Evolutionary conservation across 2,888 invertebrate species (phyloP), one percentile per base, ranked within the genome.

Genomic region (Stenodema calcarata): DNA sequence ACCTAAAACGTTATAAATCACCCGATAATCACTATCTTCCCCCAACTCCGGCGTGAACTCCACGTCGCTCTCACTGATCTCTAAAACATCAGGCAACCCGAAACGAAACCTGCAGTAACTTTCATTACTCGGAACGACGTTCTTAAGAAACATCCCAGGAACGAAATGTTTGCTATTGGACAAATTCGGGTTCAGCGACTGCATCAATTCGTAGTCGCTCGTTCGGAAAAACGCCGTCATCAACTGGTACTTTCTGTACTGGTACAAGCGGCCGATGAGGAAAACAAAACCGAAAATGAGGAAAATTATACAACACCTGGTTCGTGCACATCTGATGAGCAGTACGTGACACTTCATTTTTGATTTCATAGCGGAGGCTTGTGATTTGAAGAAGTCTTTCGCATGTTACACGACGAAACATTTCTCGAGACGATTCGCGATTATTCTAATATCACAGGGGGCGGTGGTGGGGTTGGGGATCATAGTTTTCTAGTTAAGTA

Each of bases 71-170:
- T 90, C 92, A 76, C 91, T 91, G 92, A 92, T 93, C 88, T 92
- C 91, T n/a, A 94, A 91, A 18, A 90, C 90, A 50, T 92, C 90
- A 1, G 94, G 94, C 76, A 94, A 91, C 75, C 93, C 93, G 89
- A 93, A 94, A 88, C 93, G 93, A 89, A 93, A 94, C 82, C 92
- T 91, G 90, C 95, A 95, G 90, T 92, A 94, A 86, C 92, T 92
- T 86, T 89, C 90, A 89, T 94, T 94, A 78, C 89, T 89, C 44
- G 90, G 90, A 62, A 88, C 89, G 79, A 89, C 88, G 62, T 88
- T 89, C 87, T 89, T 90, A 41, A 91, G 87, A 88, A 90, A 91
- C 14, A 88, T 88, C 6, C 91, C 91, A 18, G 91, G 91, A 12
- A 88, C 81, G 86, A 89, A 89, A 30, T 80, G 76, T 12, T 84